A percentile compares a stretch with the other conserved stretches of the same genome.
Evolutionary conservation across 2,888 invertebrate genomes (phyloP).

Genomic region (Odontocolon sp.): DNA sequence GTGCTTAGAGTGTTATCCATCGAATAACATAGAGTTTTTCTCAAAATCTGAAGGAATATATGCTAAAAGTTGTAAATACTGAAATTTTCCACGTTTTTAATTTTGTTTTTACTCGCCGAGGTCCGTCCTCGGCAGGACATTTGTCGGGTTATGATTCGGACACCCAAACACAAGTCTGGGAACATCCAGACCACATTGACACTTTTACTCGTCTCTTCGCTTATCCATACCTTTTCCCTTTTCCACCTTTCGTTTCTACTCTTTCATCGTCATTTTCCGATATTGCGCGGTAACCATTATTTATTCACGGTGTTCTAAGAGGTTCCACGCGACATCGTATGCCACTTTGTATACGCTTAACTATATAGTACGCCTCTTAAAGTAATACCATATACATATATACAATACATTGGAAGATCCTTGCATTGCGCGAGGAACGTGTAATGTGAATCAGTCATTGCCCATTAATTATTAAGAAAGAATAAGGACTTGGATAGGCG

Average conservation of each 20-base stretch:
- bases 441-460: constrained; percentile 45
- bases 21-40: too few species aligned
- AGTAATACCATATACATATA: not conserved
- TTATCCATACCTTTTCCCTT: too few species aligned
- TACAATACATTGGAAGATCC: constrained; percentile 33
- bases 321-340: constrained; percentile 56
- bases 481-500: constrained; percentile 40
- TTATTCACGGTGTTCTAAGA: constrained; percentile 54
- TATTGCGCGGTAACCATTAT: constrained; percentile 45
- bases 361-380: not conserved
- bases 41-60: too few species aligned
- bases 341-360: constrained; percentile 38
- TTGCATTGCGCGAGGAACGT: constrained; percentile 46
- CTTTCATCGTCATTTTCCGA: constrained; percentile 44
- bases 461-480: constrained; percentile 57
- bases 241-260: not conserved
- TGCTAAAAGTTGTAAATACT: too few species aligned
- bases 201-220: constrained; percentile 11
- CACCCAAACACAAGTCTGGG: too few species aligned
- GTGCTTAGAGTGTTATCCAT: too few species aligned
- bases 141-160: too few species aligned
- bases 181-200: too few species aligned
- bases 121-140: too few species aligned
- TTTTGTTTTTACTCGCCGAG: too few species aligned
- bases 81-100: too few species aligned